phyloP scores from a whole-genome alignment of 2,888 invertebrate species.

The Heliconius charithonia region DNA sequence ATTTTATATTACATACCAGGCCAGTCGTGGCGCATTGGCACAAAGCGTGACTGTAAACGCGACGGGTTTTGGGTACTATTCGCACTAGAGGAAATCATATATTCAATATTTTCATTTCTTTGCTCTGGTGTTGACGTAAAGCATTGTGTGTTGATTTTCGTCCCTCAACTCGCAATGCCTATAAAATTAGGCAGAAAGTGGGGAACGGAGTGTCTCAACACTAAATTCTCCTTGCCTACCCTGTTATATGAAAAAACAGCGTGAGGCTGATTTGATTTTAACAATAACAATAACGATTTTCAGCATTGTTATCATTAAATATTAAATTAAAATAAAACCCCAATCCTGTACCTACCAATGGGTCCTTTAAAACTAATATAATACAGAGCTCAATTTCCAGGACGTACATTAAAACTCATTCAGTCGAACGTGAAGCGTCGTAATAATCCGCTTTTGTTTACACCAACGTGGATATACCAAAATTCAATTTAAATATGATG shows the following conservation, averaged over 20 bases:
- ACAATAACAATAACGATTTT: background rate
- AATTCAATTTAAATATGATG: slow-evolving; percentile 83
- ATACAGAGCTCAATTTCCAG: slow-evolving; percentile 58
- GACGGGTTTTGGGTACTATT: no score
- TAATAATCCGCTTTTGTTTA: slow-evolving; percentile 72
- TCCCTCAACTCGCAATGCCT: no score
- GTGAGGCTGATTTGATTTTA: background rate
- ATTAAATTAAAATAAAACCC: background rate
- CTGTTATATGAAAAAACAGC: no score
- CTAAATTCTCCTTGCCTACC: no score
- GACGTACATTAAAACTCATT: slow-evolving; percentile 60
- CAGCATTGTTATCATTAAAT: background rate
- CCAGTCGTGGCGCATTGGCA: no score
- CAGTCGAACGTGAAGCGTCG: slow-evolving; percentile 56
- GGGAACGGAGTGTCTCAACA: no score
- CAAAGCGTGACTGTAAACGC: no score
- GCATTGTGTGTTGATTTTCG: no score
- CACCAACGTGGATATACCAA: slow-evolving; percentile 68
- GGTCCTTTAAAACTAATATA: slow-evolving; percentile 31
- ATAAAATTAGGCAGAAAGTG: no score
- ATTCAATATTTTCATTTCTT: no score
- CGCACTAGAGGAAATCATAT: no score
- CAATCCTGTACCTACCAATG: background rate
- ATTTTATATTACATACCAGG: background rate
- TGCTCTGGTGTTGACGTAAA: no score